These are phyloP conservation scores for Belonocnema kinseyi DNA, from an alignment of 1,140 invertebrate genomes.

Conservation along the genomic window DNA sequence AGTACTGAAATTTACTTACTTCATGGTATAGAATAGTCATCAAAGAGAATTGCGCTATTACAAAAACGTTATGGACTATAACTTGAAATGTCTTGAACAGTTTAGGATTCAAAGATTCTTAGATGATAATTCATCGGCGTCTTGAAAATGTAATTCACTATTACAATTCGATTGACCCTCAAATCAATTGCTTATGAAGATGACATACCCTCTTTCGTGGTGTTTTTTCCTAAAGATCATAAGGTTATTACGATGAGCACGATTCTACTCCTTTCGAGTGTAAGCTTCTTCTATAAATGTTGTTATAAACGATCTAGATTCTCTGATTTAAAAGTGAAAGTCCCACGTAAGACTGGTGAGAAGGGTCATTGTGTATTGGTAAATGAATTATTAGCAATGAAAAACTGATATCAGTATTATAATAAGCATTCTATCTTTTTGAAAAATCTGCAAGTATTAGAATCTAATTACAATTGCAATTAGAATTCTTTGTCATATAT, in stretches of 20 bases:
- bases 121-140: background rate
- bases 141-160: background rate
- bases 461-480: too few species aligned
- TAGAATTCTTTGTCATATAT: too few species aligned
- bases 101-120: background rate
- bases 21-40: background rate
- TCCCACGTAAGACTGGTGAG: constrained; percentile 3
- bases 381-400: background rate
- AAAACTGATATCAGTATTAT: background rate
- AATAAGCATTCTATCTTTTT: background rate
- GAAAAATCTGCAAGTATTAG: too few species aligned
- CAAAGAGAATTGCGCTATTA: background rate
- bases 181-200: background rate
- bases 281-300: constrained; percentile 8
- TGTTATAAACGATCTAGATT: background rate
- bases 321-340: constrained; percentile 6
- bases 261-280: background rate
- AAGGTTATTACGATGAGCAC: background rate
- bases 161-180: background rate
- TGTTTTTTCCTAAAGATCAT: background rate
- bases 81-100: background rate
- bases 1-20: background rate
- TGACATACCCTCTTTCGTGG: background rate
- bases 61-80: background rate
- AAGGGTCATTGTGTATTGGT: background rate